Evolutionary conservation across 1,140 invertebrate species (phyloP), one percentile per base, ranked within the genome.

Genomic region (Trichomalopsis sarcophagae): DNA sequence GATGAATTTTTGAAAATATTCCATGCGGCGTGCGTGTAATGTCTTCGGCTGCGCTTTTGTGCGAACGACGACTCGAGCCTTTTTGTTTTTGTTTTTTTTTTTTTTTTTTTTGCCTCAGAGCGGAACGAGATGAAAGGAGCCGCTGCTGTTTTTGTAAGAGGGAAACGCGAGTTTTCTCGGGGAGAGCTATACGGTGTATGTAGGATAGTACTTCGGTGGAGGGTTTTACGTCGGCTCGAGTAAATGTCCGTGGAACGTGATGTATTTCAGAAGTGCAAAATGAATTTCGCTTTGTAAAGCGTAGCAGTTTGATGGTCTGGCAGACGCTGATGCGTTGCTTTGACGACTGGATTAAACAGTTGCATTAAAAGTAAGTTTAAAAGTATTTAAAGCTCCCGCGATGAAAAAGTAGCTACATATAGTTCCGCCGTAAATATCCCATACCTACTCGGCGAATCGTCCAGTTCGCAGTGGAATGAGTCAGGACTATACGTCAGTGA

Each of bases 1-100:
- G 68, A 71, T 71, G 68, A 71, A 71, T 71, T 71, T 71, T 71
- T 71, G 68, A 71, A 71, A 71, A 71, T 62, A 62, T 71, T 30
- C 23, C 27, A n/a, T 10, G 30, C 68, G 27, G 68, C 68, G 14
- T 30, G 27, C 10, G 68, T 33, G 14, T 71, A 71, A 71, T 33
- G 30, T 71, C 23, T 71, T 71, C 14, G 30, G 68, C 30, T 71
- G 68, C 68, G 10, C 68, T 30, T 71, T 71, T 30, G 23, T 30
- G 10, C 3, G 23, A 27, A 23, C 50, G 23, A 17, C 50, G 23
- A 69, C 27, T 69, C 11, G 68, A 33, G 68, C 68, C 30, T 9
- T 71, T 27, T 1, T 27, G 27, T 71, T 30, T 33, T n/a, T 62
- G 17, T 62, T 21, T n/a, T 62, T n/a, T n/a, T 36, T 36, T 36